Base-by-base conservation (phyloP, 2,113 vertebrate species). In the Callionymus lyra region DNA sequence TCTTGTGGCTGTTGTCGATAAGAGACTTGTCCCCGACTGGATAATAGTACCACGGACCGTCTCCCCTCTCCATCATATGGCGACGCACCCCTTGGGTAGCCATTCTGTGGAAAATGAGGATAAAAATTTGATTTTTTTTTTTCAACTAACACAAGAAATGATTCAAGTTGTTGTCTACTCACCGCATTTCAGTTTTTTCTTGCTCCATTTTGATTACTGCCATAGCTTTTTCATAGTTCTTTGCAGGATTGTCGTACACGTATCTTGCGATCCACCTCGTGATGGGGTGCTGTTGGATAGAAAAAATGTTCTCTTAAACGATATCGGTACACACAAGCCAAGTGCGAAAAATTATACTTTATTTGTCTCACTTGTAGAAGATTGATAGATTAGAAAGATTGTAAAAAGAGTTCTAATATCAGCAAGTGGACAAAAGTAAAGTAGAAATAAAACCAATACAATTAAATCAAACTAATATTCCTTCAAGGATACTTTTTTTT, bases 141-240 rank as follows among this genome's bases (percentile, higher is more conserved):
- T 27, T 5, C 4, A 27, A 27, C 4, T 15, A 38, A 2, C 35
- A 13, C 12, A 37, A 11, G n/a, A 13, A 37, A 6, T 37, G 1
- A 4, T 35, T 37, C 9, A 14, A 15, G 35, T 14, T 6, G 13
- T 37, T 37, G n/a, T 16, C 41, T 21, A 52, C 49, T 54, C 76
- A 92, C 94, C 93, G 87, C 80, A 93, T 19, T 1, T 91, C 77
- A 44, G 60, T 35, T 73, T 97, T 99, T 53, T 84, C 88, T 0
- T 74, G 27, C 74, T 98, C 91, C 0, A 74, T 19, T 0, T 90
- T 65, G 51, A 99, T 43, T 19, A 82, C 3, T 41, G 91, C 89
- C 91, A 99, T 74, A 63, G 84, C 60, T 67, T 87, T 94, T 71
- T 99, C 94, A 50, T 99, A 97, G 38, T 88, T 50, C 70, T 96